Evolutionary conservation across 1,140 invertebrate species (phyloP).

Genomic region (Pogonomyrmex californicus): DNA sequence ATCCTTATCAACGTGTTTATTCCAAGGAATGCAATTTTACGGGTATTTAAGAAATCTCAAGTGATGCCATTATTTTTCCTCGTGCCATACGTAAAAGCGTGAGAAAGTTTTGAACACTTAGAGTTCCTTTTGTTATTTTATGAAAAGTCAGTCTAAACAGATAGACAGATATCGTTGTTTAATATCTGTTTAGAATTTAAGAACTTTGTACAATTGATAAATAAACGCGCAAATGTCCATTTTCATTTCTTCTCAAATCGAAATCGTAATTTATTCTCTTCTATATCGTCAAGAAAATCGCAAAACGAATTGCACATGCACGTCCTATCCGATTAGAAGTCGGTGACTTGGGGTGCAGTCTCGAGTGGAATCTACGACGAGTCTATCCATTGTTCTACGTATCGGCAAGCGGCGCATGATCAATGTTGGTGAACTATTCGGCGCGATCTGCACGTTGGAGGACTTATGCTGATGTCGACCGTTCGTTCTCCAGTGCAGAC

Average conservation of each 20-base stretch:
- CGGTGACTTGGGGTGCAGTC: slow-evolving; percentile 76
- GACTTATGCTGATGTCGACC: slow-evolving; percentile 64
- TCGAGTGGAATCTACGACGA: slow-evolving; percentile 77
- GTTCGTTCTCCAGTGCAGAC: slow-evolving; percentile 45
- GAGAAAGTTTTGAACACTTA: neutral
- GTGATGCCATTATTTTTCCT: slow-evolving; percentile 7
- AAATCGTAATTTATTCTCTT: neutral
- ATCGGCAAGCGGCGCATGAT: slow-evolving; percentile 71
- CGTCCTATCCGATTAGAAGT: slow-evolving; percentile 42
- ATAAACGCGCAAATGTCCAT: neutral
- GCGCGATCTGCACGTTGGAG: slow-evolving; percentile 50
- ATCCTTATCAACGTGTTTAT: slow-evolving; percentile 54
- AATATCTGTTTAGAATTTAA: neutral
- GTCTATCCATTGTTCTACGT: slow-evolving; percentile 78
- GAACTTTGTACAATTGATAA: neutral
- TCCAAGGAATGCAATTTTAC: slow-evolving; percentile 18
- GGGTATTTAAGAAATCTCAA: slow-evolving; percentile 3
- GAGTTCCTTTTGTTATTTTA: neutral
- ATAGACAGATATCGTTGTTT: neutral
- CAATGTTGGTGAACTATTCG: slow-evolving; percentile 79
- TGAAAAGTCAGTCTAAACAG: neutral
- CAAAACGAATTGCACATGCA: slow-evolving; percentile 67
- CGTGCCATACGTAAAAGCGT: neutral
- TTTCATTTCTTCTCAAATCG: neutral
- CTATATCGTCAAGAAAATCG: slow-evolving; percentile 10